phyloP scores from a whole-genome alignment of 2,797 vertebrate species.

The Propithecus deckenii region DNA sequence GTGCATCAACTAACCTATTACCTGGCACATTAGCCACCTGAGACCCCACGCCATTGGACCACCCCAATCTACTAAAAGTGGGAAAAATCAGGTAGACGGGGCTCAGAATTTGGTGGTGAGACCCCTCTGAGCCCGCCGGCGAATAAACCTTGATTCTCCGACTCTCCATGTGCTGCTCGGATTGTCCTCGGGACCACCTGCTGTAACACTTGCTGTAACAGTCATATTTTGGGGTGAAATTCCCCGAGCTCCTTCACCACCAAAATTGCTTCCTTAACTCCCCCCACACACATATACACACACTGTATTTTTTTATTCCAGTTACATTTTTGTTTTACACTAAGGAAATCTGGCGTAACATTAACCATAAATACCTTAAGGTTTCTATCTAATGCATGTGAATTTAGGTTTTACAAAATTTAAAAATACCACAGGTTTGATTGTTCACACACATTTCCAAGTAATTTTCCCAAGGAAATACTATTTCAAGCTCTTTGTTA shows the following conservation, averaged over 20 bases:
- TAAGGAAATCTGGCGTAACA: conserved; percentile 9
- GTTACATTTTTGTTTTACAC: conserved; percentile 28
- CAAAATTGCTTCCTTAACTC: not conserved
- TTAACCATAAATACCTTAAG: conserved; percentile 41
- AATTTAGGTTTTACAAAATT: conserved; percentile 43
- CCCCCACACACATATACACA: not conserved
- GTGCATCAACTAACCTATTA: too few species aligned
- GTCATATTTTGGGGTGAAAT: not conserved
- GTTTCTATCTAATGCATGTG: conserved; percentile 12
- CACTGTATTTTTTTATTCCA: not conserved
- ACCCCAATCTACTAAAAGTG: too few species aligned
- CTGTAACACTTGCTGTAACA: too few species aligned
- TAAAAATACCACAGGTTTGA: conserved; percentile 51
- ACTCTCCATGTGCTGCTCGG: too few species aligned
- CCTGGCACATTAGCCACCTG: too few species aligned
- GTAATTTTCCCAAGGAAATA: conserved; percentile 64
- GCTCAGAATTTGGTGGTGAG: too few species aligned
- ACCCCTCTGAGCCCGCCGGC: too few species aligned
- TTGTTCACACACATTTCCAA: conserved; percentile 40
- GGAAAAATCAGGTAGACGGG: too few species aligned
- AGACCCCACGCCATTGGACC: too few species aligned
- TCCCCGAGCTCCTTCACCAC: not conserved
- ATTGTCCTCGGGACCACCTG: too few species aligned
- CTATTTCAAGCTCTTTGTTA: conserved; percentile 43
- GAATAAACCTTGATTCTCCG: too few species aligned